Evolutionary conservation across 2,113 vertebrate genomes (phyloP).

Genomic region (Myotis brandtii): DNA sequence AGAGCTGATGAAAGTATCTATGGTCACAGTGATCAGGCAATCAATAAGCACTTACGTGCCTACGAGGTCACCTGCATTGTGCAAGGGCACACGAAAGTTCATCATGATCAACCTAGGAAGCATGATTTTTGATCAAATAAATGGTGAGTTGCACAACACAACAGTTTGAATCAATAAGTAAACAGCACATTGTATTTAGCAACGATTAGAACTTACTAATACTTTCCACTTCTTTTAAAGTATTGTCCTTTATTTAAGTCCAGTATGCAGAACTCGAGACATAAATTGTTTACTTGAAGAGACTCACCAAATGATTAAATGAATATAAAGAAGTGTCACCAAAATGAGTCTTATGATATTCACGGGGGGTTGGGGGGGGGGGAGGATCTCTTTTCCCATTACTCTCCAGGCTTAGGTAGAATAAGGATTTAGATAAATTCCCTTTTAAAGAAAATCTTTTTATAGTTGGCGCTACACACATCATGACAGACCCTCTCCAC

Average conservation of each 20-base stretch:
- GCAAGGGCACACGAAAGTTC: background rate
- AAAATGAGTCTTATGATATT: slow-evolving; percentile 22
- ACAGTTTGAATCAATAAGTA: background rate
- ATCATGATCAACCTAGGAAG: background rate
- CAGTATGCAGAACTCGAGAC: background rate
- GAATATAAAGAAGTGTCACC: background rate
- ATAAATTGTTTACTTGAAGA: background rate
- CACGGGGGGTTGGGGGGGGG: background rate
- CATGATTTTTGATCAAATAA: background rate
- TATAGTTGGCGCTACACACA: background rate
- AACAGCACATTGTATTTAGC: background rate
- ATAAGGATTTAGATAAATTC: background rate
- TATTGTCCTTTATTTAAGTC: background rate
- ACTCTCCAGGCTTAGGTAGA: background rate
- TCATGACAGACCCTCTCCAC: background rate
- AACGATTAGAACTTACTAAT: slow-evolving; percentile 2
- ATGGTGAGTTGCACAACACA: background rate
- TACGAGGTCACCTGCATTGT: background rate
- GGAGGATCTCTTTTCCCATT: background rate
- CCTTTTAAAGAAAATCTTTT: background rate
- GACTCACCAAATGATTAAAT: slow-evolving; percentile 34
- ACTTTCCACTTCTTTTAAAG: background rate
- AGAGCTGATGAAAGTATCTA: background rate
- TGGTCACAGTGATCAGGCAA: background rate
- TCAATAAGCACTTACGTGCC: background rate